Percentiles rank a stretch among this genome's conserved stretches.
phyloP scores from a whole-genome alignment of 1,140 invertebrate species.

The Apolygus lucorum region DNA sequence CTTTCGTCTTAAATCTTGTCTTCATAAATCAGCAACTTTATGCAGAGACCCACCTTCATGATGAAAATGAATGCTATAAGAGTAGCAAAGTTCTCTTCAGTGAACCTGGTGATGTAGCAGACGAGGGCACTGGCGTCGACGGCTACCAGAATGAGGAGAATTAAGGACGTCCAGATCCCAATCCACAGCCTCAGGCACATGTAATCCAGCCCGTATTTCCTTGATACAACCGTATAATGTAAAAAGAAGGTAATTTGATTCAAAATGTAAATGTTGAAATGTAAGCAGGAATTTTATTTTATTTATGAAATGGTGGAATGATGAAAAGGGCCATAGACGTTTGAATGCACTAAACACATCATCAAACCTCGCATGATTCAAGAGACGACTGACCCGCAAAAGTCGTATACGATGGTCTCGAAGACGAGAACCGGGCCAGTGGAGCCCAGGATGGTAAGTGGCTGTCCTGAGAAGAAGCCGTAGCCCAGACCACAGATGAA shows the following conservation, averaged over 20 bases:
- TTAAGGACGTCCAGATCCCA: constrained; percentile 83
- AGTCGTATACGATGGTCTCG: constrained; percentile 92
- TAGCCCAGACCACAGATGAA: constrained; percentile 93
- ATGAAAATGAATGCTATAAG: constrained; percentile 99
- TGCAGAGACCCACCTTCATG: no score
- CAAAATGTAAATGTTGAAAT: constrained; percentile 4
- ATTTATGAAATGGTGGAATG: no score
- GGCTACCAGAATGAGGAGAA: constrained; percentile 82
- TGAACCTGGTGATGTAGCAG: constrained; percentile 98
- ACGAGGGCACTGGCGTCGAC: constrained; percentile 94
- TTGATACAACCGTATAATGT: no score
- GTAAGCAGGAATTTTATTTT: not conserved
- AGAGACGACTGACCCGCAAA: constrained; percentile 74
- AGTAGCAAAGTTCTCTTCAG: constrained; percentile 98
- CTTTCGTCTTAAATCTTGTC: no score
- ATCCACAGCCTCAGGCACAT: constrained; percentile 93
- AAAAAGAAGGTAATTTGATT: constrained; percentile 14
- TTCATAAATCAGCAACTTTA: no score
- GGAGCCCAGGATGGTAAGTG: constrained; percentile 92
- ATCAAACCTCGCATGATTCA: no score
- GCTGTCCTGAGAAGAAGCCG: constrained; percentile 95
- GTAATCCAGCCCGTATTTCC: constrained; percentile 70
- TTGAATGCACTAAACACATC: not conserved
- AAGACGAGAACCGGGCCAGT: constrained; percentile 98
- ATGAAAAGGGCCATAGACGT: not conserved